Conservation (phyloP, 64 coral and sea anemone species). For the Catalaphyllia jardinei region DNA sequence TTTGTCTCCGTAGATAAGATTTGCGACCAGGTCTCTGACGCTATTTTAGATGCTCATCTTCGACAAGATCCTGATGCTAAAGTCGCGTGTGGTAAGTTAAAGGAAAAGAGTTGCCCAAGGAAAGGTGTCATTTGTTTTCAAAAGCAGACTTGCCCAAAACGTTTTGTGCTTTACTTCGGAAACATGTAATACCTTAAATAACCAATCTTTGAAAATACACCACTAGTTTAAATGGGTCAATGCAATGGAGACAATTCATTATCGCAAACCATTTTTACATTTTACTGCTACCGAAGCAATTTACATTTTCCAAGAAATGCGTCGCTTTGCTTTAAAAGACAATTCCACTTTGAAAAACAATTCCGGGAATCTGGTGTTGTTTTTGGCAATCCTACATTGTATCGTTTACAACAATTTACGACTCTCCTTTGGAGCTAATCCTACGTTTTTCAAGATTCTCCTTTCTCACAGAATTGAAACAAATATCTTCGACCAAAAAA, state of each 20-base stretch:
- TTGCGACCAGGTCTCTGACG: conserved; percentile 97
- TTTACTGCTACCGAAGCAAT: too few species aligned
- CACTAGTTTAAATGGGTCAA: too few species aligned
- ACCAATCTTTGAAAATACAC: too few species aligned
- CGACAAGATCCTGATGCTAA: conserved; percentile 85
- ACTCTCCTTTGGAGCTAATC: background rate
- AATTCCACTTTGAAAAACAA: too few species aligned
- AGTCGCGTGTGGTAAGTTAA: conserved; percentile 90
- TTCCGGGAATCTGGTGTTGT: background rate
- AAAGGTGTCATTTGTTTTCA: conserved; percentile 16
- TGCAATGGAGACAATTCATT: too few species aligned
- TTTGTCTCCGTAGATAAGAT: conserved; percentile 69
- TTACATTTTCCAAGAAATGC: too few species aligned
- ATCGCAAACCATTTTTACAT: too few species aligned
- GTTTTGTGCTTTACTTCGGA: background rate
- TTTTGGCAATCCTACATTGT: background rate
- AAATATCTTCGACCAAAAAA: too few species aligned
- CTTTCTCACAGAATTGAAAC: background rate
- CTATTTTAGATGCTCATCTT: conserved; percentile 86
- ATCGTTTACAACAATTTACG: background rate
- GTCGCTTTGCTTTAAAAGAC: too few species aligned
- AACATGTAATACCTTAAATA: too few species aligned
- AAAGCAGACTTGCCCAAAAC: background rate
- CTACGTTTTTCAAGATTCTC: background rate
- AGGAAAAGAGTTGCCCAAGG: background rate